Conservation (phyloP, 2,888 invertebrate species). For the Brachyptera risi region DNA sequence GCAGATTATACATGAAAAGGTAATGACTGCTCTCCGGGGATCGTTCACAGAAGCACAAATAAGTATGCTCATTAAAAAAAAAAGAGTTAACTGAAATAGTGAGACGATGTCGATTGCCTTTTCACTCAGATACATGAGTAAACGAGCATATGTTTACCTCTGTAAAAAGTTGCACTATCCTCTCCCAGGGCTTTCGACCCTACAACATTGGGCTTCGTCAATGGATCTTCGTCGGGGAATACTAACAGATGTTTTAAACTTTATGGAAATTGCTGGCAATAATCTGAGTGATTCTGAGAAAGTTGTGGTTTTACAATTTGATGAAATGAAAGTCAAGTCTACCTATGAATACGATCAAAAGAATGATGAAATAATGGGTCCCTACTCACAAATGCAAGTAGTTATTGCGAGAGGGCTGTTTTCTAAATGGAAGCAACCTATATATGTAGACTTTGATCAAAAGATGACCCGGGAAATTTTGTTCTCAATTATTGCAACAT, state of each 20-base stretch:
- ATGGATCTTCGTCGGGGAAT: not conserved
- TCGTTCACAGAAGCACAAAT: not conserved
- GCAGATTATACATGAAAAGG: not conserved
- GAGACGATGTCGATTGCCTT: not conserved
- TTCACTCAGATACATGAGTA: constrained; percentile 14
- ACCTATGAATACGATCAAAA: constrained; percentile 3
- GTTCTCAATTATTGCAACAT: constrained; percentile 24
- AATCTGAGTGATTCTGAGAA: not conserved
- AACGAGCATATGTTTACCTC: constrained; percentile 2
- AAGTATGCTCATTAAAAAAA: not conserved
- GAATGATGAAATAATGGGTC: constrained; percentile 12
- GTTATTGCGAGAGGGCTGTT: constrained; percentile 36
- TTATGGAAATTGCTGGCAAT: constrained; percentile 1
- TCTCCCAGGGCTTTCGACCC: not conserved
- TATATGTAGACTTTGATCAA: constrained; percentile 38
- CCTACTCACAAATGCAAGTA: constrained; percentile 33
- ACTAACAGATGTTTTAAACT: constrained; percentile 12
- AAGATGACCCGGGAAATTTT: constrained; percentile 37
- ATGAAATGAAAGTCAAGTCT: constrained; percentile 17
- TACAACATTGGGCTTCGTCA: constrained; percentile 1
- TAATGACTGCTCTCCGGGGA: not conserved
- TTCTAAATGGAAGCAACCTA: constrained; percentile 36
- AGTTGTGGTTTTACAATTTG: constrained; percentile 6
- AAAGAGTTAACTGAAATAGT: not conserved
- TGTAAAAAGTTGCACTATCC: constrained; percentile 4